Base-by-base conservation (phyloP, 1,140 invertebrate genomes). In the Drosophila parabipectinata region DNA sequence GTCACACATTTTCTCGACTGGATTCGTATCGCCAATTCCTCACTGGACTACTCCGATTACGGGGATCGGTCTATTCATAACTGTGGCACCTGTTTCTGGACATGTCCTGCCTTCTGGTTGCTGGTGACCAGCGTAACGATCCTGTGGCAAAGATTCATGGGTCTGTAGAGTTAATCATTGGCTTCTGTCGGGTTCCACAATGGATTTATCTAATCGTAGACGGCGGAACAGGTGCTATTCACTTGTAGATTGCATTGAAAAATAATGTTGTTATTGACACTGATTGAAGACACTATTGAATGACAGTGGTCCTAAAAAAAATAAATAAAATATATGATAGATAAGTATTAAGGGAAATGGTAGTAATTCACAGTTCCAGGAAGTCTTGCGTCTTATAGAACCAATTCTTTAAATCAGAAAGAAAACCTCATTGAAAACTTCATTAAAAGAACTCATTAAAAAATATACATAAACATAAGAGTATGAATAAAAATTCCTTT, bases 1-100 rank as follows among this genome's bases (percentile, higher is more conserved):
- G 94, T 97, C 4, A 80, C 93, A 0, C 82, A 92, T 34, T 94
- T 94, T 60, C 88, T 93, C 1, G 74, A 91, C 14, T 97, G 94
- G 95, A 94, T 95, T 12, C 32, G 26, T 1, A 2, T 1, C 1
- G 8, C 15, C 3, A 75, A 75, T 18, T 2, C 18, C 0, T 37
- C 72, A 5, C 41, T 75, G 15, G 60, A 75, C 34, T 75, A 75
- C 15, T 9, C 18, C 1, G 6, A 41, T 0, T 75, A 44, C 7
- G 12, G 3, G 51, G 21, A 3, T 37, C 28, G 37, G 28, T n/a
- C 30, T 6, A 2, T 55, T 52, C 34, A 41, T 28, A 64, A 15
- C 12, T 4, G 12, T 4, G n/a, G 21, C 4, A 12, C 6, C 26
- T 28, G 10, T n/a, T 4, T 1, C 10, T 37, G 34, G 34, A 12